Base-by-base conservation (phyloP, 2,888 invertebrate species). In the Plagodis dolabraria region DNA sequence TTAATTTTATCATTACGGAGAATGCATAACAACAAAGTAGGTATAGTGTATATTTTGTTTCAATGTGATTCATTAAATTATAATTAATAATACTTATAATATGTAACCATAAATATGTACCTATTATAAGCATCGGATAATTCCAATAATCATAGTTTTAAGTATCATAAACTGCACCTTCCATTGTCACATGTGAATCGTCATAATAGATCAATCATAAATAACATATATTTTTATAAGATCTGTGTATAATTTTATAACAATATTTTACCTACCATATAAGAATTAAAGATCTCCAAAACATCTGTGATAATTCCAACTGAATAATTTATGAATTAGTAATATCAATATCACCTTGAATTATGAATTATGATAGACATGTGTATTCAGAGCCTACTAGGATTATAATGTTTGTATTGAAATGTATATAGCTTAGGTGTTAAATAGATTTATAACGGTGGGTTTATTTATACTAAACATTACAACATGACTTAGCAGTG, bases 231-330 rank as follows among this genome's bases (percentile, higher is more conserved):
- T 67, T 71, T 67, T 66, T 75, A 64, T 71, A 70, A 75, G 68
- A 72, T 74, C 71, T 72, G 70, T 72, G 71, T 70, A 71, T 77
- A 71, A 72, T 71, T 22, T 69, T 68, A 79, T 78, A 77, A 80
- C 80, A 83, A 80, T 83, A 78, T 79, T 80, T 83, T 80, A 85
- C 77, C 83, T 91, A 91, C 85, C 82, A 86, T 75, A 76, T 92
- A 92, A 90, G 90, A 83, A 86, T 85, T 74, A 82, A 90, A 86
- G 92, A 92, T 92, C 92, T 92, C 92, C 87, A 83, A 89, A 86
- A 87, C 83, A 89, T 89, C 92, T 92, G 92, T 92, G 92, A 92
- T 92, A 92, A 88, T 80, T 82, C 79, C 85, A 89, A 87, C 87
- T 88, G 82, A 87, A 87, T 90, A 87, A 88, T 88, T 87, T 90